Percentiles rank a stretch among this genome's conserved stretches.
phyloP scores from a whole-genome alignment of 2,113 vertebrate genomes.

The Stictonetta naevosa region DNA sequence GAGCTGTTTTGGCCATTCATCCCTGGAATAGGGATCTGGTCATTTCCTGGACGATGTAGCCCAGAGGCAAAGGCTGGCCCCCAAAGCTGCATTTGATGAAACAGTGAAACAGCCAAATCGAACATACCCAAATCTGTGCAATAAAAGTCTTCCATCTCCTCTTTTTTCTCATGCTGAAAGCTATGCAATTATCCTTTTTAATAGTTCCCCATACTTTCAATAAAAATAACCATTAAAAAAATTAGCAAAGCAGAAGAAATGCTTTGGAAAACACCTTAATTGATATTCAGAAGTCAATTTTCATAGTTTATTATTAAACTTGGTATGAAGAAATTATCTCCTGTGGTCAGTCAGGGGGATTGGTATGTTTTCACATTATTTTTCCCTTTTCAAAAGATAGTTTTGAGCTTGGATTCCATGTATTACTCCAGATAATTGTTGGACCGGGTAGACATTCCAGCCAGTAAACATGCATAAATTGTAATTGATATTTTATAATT shows the following conservation, averaged over 20 bases:
- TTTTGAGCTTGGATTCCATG: not conserved
- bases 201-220: conserved; percentile 17
- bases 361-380: not conserved
- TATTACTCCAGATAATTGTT: not conserved
- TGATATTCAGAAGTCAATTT: conserved; percentile 49
- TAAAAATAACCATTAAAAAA: conserved; percentile 57
- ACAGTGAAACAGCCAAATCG: not conserved
- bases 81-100: not conserved
- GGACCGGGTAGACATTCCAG: not conserved
- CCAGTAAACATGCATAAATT: conserved; percentile 21
- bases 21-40: not conserved
- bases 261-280: conserved; percentile 44
- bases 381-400: not conserved
- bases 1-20: not conserved
- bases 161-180: conserved; percentile 15
- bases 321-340: not conserved
- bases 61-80: not conserved
- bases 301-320: conserved; percentile 50
- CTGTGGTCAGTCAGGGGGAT: not conserved
- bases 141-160: not conserved
- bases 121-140: not conserved
- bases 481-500: conserved; percentile 49
- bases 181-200: conserved; percentile 19
- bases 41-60: conserved; percentile 4
- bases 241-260: not conserved